Evolutionary conservation across 2,888 invertebrate genomes (phyloP), one percentile per base, ranked within the genome.

Genomic region (Lycaena phlaeas): DNA sequence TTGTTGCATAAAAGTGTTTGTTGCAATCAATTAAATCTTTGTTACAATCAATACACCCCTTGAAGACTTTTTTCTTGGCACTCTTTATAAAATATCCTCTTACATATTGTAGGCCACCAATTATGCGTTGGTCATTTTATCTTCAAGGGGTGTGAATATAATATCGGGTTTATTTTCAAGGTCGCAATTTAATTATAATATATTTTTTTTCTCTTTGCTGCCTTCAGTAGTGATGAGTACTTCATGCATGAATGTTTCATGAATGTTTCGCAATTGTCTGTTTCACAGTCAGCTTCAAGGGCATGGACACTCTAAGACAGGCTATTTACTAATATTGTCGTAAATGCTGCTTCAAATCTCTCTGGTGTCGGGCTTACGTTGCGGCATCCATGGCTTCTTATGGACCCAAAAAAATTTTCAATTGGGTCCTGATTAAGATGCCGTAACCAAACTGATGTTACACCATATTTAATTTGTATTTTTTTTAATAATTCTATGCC

Each of bases 381-480:
- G 5, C 49, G 41, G 14, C 45, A 47, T 25, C 51, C 51, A 31
- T 51, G 50, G 15, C 45, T 45, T 22, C 50, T 40, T n/a, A 54
- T 48, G 2, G 47, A 43, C 5, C 50, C 51, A 42, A 56, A 55
- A 41, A 54, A 51, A 25, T 49, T 54, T 45, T 56, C 53, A 1
- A 56, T 14, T 1, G 54, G 49, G 18, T 55, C 54, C 38, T 56
- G 54, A 27, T 57, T 55, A 1, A 54, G 34, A 42, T 56, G 56
- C 17, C 57, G 42, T 46, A 49, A 40, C 53, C 54, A 52, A 14
- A 56, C 36, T 2, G 53, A 53, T 1, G 40, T 44, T 4, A 54
- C 40, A 2, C 31, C 34, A 42, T 45, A 49, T 34, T 45, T 30
- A 4, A n/a, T 22, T 27, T 27, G 4, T 4, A 44, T 1, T 15